Conservation (phyloP, 1,140 invertebrate genomes). For the Leptinotarsa lineolata region DNA sequence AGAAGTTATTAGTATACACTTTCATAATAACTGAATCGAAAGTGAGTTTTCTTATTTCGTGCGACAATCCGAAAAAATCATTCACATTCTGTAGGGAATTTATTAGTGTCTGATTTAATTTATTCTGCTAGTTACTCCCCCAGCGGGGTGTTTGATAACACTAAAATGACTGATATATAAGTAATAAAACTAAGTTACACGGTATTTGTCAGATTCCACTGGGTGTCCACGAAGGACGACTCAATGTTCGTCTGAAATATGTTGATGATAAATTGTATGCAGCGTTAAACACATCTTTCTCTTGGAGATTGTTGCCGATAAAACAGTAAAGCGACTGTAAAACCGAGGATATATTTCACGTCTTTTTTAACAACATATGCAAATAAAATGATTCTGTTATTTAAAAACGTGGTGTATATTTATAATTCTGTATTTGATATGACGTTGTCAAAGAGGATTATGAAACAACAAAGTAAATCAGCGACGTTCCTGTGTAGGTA, state of each 20-base stretch:
- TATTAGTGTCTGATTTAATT: slow-evolving; percentile 23
- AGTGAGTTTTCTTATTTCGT: neutral
- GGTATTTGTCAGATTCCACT: slow-evolving; percentile 21
- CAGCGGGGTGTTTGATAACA: slow-evolving; percentile 22
- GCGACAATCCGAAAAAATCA: slow-evolving; percentile 4
- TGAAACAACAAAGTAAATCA: slow-evolving; percentile 20
- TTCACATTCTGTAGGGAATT: neutral
- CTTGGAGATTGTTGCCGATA: slow-evolving; percentile 17
- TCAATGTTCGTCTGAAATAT: slow-evolving; percentile 20
- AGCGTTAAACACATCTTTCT: slow-evolving; percentile 30
- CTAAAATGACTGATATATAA: slow-evolving; percentile 21
- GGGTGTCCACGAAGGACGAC: slow-evolving; percentile 24
- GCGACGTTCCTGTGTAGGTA: slow-evolving; percentile 6
- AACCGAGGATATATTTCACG: slow-evolving; percentile 10
- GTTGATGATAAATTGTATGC: slow-evolving; percentile 25
- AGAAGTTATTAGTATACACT: too few relatives aligned
- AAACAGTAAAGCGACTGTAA: slow-evolving; percentile 16
- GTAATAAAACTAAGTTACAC: slow-evolving; percentile 22
- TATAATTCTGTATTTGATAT: slow-evolving; percentile 12
- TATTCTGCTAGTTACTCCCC: slow-evolving; percentile 12
- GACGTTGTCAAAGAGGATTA: slow-evolving; percentile 18
- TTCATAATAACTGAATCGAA: neutral
- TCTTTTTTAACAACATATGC: neutral
- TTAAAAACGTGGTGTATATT: slow-evolving; percentile 8
- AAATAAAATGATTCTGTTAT: slow-evolving; percentile 15